Base-by-base conservation (phyloP, 2,797 vertebrate species). In the Champsocephalus esox region DNA sequence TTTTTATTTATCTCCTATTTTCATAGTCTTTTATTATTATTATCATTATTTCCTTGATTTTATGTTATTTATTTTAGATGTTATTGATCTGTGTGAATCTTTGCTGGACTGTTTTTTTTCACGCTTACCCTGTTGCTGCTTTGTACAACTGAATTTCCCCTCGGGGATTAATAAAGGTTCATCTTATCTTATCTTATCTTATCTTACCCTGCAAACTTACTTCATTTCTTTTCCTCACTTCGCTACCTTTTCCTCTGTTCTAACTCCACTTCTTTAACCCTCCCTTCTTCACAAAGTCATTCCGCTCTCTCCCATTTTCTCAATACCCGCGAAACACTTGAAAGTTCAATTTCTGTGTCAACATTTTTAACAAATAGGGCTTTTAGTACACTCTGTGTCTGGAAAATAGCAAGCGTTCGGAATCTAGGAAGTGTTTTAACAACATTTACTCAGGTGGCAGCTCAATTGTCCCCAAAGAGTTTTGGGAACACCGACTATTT, bases 331-430 rank as follows among this genome's bases (percentile, higher is more conserved):
- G 56, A 73, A 75, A 66, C 76, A 70, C 62, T 74, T 78, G 51
- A 85, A 80, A 82, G 68, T 79, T 73, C 57, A 77, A 77, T 82
- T 79, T 68, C 49, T 21, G 14, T 60, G 54, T 78, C 75, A 68
- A 76, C 59, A 76, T 74, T 64, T 66, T 82, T 63, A 78, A 55
- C 62, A 85, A 87, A 81, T 66, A 46, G 59, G 41, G 62, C 24
- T 86, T 67, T 81, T 63, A 59, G 62, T 44, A 54, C 61, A 73
- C 51, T 56, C 11, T 54, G n/a, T 59, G 12, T 73, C 67, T 66
- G 64, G 59, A 75, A 77, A 79, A 57, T 21, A 58, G 66, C 66
- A 73, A 59, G 21, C 17, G 13, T 54, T 61, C 73, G 58, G 57
- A 61, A 66, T 17, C 45, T 38, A 51, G 49, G 66, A 52, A 56